Percentiles rank a stretch among this genome's conserved stretches.
phyloP scores from a whole-genome alignment of 2,113 vertebrate genomes.

The Eudorcas thomsonii region DNA sequence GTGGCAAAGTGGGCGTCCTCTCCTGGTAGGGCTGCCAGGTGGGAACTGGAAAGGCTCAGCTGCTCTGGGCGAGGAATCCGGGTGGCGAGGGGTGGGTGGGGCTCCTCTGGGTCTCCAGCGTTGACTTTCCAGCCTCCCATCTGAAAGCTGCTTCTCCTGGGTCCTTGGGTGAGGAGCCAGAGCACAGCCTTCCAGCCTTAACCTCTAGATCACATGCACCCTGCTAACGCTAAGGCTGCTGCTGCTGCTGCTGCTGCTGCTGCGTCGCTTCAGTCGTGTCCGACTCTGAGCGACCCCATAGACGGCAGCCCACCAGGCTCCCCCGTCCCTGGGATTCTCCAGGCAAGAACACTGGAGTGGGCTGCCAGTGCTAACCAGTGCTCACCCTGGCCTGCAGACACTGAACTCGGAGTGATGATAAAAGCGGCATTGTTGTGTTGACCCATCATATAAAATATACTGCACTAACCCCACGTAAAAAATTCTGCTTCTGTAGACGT shows the following conservation, averaged over 20 bases:
- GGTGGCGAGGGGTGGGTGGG: not conserved
- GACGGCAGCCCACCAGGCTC: no score
- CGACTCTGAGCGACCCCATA: no score
- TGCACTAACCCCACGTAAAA: not conserved
- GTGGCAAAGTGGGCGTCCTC: rapidly evolving
- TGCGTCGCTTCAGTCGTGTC: no score
- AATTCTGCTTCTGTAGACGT: not conserved
- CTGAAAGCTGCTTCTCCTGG: rapidly evolving
- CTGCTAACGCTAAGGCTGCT: rapidly evolving
- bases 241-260: no score
- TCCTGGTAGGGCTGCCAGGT: not conserved
- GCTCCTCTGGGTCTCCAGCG: not conserved
- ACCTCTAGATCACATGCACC: rapidly evolving
- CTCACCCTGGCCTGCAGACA: not conserved
- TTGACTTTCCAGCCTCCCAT: not conserved
- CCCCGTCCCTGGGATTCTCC: no score
- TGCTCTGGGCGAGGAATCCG: rapidly evolving
- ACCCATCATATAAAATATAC: not conserved
- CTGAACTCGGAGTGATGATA: not conserved
- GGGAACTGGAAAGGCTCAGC: not conserved
- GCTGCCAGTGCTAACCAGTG: rapidly evolving
- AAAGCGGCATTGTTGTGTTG: not conserved
- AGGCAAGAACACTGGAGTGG: no score
- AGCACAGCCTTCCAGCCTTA: not conserved
- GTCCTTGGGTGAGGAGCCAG: no score